These are phyloP conservation scores for Falcaria lacertinaria DNA, from an alignment of 2,888 invertebrate species.

Conservation along the genomic window DNA sequence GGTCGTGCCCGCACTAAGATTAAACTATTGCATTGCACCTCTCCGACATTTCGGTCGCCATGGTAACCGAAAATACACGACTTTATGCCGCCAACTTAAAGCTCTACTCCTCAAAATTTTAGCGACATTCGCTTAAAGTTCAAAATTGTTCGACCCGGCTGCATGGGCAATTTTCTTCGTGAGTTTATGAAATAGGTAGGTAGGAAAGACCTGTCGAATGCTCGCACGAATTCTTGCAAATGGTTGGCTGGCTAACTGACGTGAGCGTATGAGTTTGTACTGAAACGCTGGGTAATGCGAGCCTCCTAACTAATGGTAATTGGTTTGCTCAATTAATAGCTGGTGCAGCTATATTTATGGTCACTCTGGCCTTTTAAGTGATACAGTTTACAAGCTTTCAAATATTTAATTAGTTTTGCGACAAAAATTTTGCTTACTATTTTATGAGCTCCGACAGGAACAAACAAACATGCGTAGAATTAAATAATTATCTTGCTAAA, in stretches of 20 bases:
- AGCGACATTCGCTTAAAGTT: not conserved
- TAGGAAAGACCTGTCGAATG: slow-evolving; percentile 41
- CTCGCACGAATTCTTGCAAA: slow-evolving; percentile 40
- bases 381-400: not conserved
- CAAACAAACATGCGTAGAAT: too few relatives aligned
- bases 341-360: not conserved
- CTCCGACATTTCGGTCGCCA: slow-evolving; percentile 65
- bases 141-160: not conserved
- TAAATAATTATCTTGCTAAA: too few relatives aligned
- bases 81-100: slow-evolving; percentile 18
- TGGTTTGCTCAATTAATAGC: slow-evolving; percentile 2
- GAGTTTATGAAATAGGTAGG: slow-evolving; percentile 51
- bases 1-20: slow-evolving; percentile 64
- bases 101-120: not conserved
- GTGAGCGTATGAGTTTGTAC: slow-evolving; percentile 22
- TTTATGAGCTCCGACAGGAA: too few relatives aligned
- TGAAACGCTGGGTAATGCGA: slow-evolving; percentile 3
- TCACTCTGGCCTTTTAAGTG: not conserved
- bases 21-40: slow-evolving; percentile 70
- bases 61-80: slow-evolving; percentile 64
- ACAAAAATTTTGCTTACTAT: not conserved
- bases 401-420: not conserved
- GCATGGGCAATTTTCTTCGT: slow-evolving; percentile 25
- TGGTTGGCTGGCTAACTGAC: slow-evolving; percentile 29
- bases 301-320: slow-evolving; percentile 2